phyloP scores from a whole-genome alignment of 2,888 invertebrate genomes.

The Notodonta ziczac region DNA sequence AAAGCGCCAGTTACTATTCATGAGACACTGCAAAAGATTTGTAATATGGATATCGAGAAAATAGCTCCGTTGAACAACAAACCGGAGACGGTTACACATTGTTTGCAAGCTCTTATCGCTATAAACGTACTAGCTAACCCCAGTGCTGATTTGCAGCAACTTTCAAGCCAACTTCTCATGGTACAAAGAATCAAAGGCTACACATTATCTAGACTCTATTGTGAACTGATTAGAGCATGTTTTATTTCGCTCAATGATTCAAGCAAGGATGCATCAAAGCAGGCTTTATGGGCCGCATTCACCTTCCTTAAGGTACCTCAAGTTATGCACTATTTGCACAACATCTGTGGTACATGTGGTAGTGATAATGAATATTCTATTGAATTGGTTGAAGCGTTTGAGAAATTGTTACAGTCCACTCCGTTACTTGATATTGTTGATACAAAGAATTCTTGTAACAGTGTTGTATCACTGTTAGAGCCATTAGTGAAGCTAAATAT shows the following conservation, averaged over 20 bases:
- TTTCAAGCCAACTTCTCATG: slow-evolving; percentile 93
- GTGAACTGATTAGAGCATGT: slow-evolving; percentile 95
- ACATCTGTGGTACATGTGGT: slow-evolving; percentile 80
- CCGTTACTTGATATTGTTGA: slow-evolving; percentile 95
- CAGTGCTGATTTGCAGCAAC: slow-evolving; percentile 91
- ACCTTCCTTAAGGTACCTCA: slow-evolving; percentile 96
- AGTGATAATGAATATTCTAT: slow-evolving; percentile 88
- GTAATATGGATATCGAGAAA: slow-evolving; percentile 86
- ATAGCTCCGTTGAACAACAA: slow-evolving; percentile 82
- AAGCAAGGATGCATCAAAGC: slow-evolving; percentile 90
- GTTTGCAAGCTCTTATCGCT: slow-evolving; percentile 92
- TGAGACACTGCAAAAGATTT: slow-evolving; percentile 85
- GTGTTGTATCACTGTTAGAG: slow-evolving; percentile 92
- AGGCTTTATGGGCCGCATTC: slow-evolving; percentile 97
- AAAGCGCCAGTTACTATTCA: slow-evolving; percentile 85
- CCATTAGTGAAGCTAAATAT: slow-evolving; percentile 92
- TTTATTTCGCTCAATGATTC: slow-evolving; percentile 95
- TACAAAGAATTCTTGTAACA: slow-evolving; percentile 94
- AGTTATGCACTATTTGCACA: slow-evolving; percentile 89
- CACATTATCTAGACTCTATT: slow-evolving; percentile 91
- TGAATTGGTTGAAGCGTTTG: slow-evolving; percentile 93
- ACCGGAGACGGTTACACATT: slow-evolving; percentile 88
- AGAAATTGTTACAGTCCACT: slow-evolving; percentile 92
- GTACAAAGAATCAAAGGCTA: slow-evolving; percentile 94
- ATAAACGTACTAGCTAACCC: slow-evolving; percentile 94